A percentile compares a stretch with the other conserved stretches of the same genome.
These are phyloP conservation scores for Falco peregrinus DNA, from an alignment of 2,797 vertebrate genomes.

Conservation along the genomic window DNA sequence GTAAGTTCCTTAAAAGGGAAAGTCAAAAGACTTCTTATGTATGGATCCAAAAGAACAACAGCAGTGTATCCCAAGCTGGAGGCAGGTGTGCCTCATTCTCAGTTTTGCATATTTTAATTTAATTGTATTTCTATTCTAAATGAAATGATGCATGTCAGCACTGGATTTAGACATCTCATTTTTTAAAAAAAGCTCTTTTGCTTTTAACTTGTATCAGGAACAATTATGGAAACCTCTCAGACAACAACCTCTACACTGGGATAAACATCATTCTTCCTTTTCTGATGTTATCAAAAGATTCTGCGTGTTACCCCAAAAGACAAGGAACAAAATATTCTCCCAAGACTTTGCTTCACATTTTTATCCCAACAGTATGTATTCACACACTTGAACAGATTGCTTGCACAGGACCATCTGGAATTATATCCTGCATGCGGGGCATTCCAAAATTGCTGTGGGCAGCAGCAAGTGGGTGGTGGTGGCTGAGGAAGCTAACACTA, in stretches of 20 bases:
- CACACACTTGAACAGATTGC: background rate
- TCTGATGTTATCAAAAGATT: background rate
- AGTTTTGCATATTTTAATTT: background rate
- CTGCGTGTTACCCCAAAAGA: background rate
- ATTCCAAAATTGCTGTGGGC: background rate
- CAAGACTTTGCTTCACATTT: background rate
- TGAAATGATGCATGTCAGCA: background rate
- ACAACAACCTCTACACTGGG: background rate
- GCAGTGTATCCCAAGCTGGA: background rate
- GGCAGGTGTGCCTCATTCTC: background rate
- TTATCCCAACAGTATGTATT: background rate
- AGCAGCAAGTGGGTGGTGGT: accelerated
- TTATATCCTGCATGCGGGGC: background rate
- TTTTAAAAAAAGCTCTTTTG: background rate
- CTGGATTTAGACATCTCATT: background rate
- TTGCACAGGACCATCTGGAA: background rate
- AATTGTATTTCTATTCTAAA: background rate
- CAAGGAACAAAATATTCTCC: background rate
- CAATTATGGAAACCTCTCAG: background rate
- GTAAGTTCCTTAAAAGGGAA: background rate
- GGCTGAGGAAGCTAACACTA: background rate
- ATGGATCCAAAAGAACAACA: background rate
- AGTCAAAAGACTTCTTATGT: background rate
- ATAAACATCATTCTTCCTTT: background rate
- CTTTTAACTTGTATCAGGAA: background rate